Percentiles rank a stretch among this genome's conserved stretches.
Evolutionary conservation across 2,113 vertebrate genomes (phyloP).

Genomic region (Dasyurus viverrinus): DNA sequence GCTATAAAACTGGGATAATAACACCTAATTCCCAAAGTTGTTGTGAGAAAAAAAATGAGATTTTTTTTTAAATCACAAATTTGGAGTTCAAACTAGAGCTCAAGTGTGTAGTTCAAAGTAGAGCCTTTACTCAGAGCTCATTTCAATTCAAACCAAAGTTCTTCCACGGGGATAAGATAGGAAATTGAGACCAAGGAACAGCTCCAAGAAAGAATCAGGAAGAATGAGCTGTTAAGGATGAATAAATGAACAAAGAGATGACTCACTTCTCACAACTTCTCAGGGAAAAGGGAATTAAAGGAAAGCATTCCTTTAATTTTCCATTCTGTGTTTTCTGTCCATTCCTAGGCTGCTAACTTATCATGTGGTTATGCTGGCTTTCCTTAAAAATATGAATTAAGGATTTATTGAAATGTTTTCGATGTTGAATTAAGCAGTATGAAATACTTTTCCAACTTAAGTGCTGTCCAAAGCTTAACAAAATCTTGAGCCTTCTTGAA

Average conservation of each 20-base stretch:
- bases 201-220: no score
- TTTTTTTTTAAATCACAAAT: background rate
- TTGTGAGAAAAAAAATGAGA: background rate
- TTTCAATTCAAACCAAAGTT: no score
- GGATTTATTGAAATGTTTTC: background rate
- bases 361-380: background rate
- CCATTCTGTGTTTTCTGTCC: background rate
- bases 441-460: background rate
- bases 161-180: no score
- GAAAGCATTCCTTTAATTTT: background rate
- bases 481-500: background rate
- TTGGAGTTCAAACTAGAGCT: no score
- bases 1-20: background rate
- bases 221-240: background rate
- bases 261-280: background rate
- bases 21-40: background rate
- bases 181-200: no score
- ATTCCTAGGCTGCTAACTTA: background rate
- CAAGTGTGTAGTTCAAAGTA: no score
- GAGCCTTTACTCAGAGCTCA: no score
- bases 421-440: background rate
- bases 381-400: background rate
- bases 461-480: background rate
- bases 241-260: background rate
- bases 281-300: background rate